Evolutionary conservation across 2,113 vertebrate genomes (phyloP).

Genomic region (Benitochromis conjunctus): DNA sequence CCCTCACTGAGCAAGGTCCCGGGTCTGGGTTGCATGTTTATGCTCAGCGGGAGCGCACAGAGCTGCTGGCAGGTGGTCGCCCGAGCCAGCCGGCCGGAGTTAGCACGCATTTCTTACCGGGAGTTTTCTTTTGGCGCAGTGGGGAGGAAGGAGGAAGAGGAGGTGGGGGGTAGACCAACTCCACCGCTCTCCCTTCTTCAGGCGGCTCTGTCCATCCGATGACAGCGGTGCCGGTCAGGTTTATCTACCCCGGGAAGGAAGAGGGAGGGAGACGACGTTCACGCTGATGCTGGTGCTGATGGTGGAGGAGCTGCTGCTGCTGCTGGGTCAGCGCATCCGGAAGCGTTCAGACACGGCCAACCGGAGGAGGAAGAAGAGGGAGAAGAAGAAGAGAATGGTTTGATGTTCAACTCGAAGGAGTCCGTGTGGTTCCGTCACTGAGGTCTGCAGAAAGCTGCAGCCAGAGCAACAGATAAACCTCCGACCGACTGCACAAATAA

Average conservation of each 20-base stretch:
- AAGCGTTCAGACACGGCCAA: background rate
- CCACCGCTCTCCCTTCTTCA: constrained; percentile 71
- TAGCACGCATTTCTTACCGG: constrained; percentile 63
- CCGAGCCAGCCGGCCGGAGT: background rate
- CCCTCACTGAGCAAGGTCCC: background rate
- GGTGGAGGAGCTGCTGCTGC: background rate
- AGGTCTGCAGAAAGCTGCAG: constrained; percentile 20
- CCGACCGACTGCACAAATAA: constrained; percentile 52
- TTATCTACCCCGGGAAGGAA: background rate
- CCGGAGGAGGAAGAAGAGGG: background rate
- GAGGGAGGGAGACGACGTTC: background rate
- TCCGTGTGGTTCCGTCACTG: background rate
- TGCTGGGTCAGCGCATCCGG: constrained; percentile 26
- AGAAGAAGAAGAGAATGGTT: background rate
- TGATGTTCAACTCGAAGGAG: background rate
- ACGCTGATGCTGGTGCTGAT: background rate
- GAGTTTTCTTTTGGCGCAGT: constrained; percentile 72
- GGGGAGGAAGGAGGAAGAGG: constrained; percentile 37
- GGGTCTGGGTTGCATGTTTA: background rate
- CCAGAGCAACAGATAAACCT: constrained; percentile 32
- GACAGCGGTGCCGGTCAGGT: constrained; percentile 33
- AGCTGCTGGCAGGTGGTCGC: background rate
- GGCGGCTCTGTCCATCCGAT: constrained; percentile 67
- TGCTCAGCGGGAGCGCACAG: background rate
- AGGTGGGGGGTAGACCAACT: constrained; percentile 45